Conservation (phyloP, 2,888 invertebrate genomes). For the Athetis lepigone region DNA sequence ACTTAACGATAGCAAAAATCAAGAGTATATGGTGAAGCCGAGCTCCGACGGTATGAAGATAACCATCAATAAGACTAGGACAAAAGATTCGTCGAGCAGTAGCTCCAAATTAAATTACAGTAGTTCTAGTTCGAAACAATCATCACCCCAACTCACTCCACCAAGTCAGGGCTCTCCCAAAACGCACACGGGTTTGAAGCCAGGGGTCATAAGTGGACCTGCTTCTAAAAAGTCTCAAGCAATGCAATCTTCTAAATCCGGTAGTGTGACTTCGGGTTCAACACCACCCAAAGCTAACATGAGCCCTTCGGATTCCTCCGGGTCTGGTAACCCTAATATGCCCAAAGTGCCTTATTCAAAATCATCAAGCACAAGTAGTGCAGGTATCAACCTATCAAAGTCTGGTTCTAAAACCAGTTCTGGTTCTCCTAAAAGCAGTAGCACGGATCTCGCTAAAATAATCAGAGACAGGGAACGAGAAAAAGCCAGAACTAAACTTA, state of each 20-base stretch:
- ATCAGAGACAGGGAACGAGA: slow-evolving; percentile 91
- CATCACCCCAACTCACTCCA: slow-evolving; percentile 85
- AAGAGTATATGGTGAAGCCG: slow-evolving; percentile 97
- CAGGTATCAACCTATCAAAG: slow-evolving; percentile 87
- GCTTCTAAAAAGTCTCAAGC: slow-evolving; percentile 95
- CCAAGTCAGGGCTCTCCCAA: slow-evolving; percentile 93
- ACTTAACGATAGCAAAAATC: slow-evolving; percentile 91
- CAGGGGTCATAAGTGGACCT: slow-evolving; percentile 96
- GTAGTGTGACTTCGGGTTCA: slow-evolving; percentile 77
- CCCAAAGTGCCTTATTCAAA: slow-evolving; percentile 88
- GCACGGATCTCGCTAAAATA: slow-evolving; percentile 89
- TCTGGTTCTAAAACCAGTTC: slow-evolving; percentile 88
- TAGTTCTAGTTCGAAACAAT: slow-evolving; percentile 86
- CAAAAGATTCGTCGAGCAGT: slow-evolving; percentile 92
- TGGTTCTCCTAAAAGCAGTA: slow-evolving; percentile 91
- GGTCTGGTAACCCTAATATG: slow-evolving; percentile 72
- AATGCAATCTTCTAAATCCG: slow-evolving; percentile 88
- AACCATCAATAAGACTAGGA: slow-evolving; percentile 96
- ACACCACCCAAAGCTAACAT: slow-evolving; percentile 86
- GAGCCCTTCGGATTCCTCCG: slow-evolving; percentile 82
- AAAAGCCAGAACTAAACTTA: slow-evolving; percentile 91
- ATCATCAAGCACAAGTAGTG: slow-evolving; percentile 81
- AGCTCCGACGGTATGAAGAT: slow-evolving; percentile 97
- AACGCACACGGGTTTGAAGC: slow-evolving; percentile 95
- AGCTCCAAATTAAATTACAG: slow-evolving; percentile 85